Evolutionary conservation across 2,888 invertebrate species (phyloP), one percentile per base, ranked within the genome.

Genomic region (Arctia plantaginis): DNA sequence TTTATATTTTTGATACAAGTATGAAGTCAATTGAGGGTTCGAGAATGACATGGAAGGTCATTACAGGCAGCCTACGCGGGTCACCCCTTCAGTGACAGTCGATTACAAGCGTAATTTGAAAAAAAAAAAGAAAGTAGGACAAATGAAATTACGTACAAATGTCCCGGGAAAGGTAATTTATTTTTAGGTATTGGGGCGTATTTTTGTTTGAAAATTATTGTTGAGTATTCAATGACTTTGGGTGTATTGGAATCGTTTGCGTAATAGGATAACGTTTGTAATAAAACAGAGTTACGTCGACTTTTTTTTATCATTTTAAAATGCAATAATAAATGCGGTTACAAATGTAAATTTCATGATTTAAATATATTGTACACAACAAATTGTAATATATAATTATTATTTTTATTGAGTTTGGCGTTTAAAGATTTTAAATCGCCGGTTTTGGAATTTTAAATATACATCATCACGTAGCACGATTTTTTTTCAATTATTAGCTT

Each of bases 71-170:
- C 77, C 77, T 73, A 77, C 73, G 83, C 15, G 80, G 82, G 78
- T 76, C 73, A 78, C 69, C 80, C 80, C 70, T 73, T 81, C 66
- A 35, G 30, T 76, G 83, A 73, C 83, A 85, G 80, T 74, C 73
- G 72, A 81, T 83, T 83, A 85, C 80, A 65, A 62, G 70, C 64
- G 81, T 80, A 78, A 83, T 85, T 81, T 81, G 76, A 73, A 76
- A 73, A 69, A 67, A 41, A 67, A 69, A 78, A 81, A 72, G 35
- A 77, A 83, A 73, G 73, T 77, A 74, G 85, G 77, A 77, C 80
- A 69, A 47, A 73, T 66, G 66, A 65, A 77, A 75, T 78, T 73
- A 80, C 74, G 74, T 67, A 73, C 62, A 66, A 77, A 78, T 77
- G 79, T 82, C 70, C 71, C 66, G 59, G 70, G 77, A 71, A 47